These are phyloP conservation scores for Steinernema feltiae DNA, from an alignment of 1,140 invertebrate species.

Conservation along the genomic window DNA sequence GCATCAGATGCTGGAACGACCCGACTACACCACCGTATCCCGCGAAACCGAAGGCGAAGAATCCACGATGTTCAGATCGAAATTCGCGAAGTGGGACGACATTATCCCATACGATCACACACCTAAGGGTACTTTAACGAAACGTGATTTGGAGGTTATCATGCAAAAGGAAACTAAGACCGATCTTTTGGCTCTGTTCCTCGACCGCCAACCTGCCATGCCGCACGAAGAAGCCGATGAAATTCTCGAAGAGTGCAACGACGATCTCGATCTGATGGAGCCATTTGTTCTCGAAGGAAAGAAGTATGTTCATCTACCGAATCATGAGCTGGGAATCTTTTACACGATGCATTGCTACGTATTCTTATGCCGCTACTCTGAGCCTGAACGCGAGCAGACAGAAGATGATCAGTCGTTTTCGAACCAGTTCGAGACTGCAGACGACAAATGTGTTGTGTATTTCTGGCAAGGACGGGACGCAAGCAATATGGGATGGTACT, in stretches of 20 bases:
- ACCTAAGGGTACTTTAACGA: conserved; percentile 65
- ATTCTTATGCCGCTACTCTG: conserved; percentile 90
- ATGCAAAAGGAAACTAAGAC: conserved; percentile 63
- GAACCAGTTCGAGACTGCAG: too few relatives aligned
- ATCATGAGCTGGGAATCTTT: conserved; percentile 87
- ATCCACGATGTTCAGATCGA: conserved; percentile 85
- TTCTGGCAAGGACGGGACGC: conserved; percentile 98
- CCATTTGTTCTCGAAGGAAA: conserved; percentile 86
- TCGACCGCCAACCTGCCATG: conserved; percentile 83
- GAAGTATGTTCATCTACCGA: conserved; percentile 89
- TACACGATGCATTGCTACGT: conserved; percentile 94
- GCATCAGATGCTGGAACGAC: conserved; percentile 74
- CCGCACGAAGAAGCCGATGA: conserved; percentile 75
- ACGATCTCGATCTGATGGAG: conserved; percentile 92
- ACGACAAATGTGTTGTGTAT: conserved; percentile 92
- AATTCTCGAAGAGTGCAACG: conserved; percentile 84
- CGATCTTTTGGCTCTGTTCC: conserved; percentile 88
- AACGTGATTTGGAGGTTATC: conserved; percentile 59
- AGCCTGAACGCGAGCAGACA: too few relatives aligned
- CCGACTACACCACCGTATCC: conserved; percentile 78
- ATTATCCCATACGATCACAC: conserved; percentile 98
- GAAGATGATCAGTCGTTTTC: too few relatives aligned
- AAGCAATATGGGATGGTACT: conserved; percentile 97
- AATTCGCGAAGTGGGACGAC: conserved; percentile 96
- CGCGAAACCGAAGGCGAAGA: conserved; percentile 68